Evolutionary conservation across 1,140 invertebrate species (phyloP), one percentile per base, ranked within the genome.

Genomic region (Drosophila pruinosa): DNA sequence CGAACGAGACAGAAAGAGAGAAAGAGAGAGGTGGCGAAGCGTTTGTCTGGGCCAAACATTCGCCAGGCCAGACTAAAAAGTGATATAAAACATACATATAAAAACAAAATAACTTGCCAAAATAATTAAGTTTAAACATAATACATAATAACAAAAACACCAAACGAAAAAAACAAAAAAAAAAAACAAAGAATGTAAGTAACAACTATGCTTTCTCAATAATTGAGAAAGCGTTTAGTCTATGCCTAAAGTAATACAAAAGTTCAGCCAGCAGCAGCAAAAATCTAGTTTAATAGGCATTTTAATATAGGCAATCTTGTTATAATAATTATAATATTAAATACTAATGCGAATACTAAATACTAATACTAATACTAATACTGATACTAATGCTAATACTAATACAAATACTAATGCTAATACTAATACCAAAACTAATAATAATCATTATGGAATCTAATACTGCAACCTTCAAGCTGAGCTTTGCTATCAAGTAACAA

Each of bases 91-190:
- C 59, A 67, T 73, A 53, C 59, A 72, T 41, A 75, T 43, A 47
- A 34, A 72, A 75, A 58, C 39, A 56, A 63, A 62, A 65, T 57
- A 76, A 80, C 81, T 85, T 85, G 80, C 80, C 80, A 85, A 85
- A 85, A 81, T 85, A 85, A 77, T 85, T 85, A 86, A 80, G 81
- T 82, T 69, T 57, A 81, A 73, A 57, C 36, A 56, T 48, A 52
- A 72, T 56, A 48, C 50, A 69, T 57, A 68, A 53, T 28, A 67
- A 47, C 22, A 41, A 52, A 24, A 45, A 70, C 26, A 59, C 31
- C 14, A 57, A 53, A 45, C n/a, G 28, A 41, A 43, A 39, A 43
- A 39, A 53, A n/a, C 12, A 21, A 34, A 59, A 36, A 31, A 12
- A 31, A 62, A 67, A 36, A 57, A 28, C 10, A 39, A 61, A 39